Conservation (phyloP, 2,888 invertebrate species). For the Sarcophaga variegata region DNA sequence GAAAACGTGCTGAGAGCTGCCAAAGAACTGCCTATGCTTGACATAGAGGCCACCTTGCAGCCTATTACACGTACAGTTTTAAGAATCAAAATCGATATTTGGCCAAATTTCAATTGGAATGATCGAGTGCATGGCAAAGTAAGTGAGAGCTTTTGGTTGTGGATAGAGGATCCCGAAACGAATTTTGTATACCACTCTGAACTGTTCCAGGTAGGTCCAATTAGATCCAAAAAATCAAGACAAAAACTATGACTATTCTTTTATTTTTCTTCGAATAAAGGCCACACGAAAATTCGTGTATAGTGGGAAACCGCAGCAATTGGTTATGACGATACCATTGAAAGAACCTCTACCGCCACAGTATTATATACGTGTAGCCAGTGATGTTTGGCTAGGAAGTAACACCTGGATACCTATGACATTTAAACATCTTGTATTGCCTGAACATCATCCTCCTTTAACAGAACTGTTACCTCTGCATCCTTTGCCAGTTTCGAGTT, state of each 20-base stretch:
- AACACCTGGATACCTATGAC: slow-evolving; percentile 85
- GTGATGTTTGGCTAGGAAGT: slow-evolving; percentile 89
- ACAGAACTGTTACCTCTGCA: slow-evolving; percentile 95
- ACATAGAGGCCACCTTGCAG: slow-evolving; percentile 92
- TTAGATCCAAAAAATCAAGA: too few relatives aligned
- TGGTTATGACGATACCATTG: slow-evolving; percentile 97
- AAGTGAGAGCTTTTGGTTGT: slow-evolving; percentile 96
- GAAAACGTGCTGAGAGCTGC: slow-evolving; percentile 91
- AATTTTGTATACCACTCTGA: slow-evolving; percentile 98
- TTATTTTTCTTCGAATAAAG: slow-evolving; percentile 41
- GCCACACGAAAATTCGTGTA: slow-evolving; percentile 84
- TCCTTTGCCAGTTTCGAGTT: slow-evolving; percentile 92
- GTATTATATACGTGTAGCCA: slow-evolving; percentile 93
- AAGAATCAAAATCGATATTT: slow-evolving; percentile 90
- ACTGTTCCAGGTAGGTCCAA: slow-evolving; percentile 85
- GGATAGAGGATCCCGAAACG: slow-evolving; percentile 98
- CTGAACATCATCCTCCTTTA: slow-evolving; percentile 95
- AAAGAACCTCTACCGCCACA: slow-evolving; percentile 95
- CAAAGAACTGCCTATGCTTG: slow-evolving; percentile 91
- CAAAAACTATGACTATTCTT: too few relatives aligned
- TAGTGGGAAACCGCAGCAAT: slow-evolving; percentile 88
- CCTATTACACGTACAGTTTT: slow-evolving; percentile 97
- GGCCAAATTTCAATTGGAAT: slow-evolving; percentile 92
- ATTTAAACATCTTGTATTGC: slow-evolving; percentile 94
- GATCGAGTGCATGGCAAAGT: slow-evolving; percentile 94